These are phyloP conservation scores for Premnoplex brunnescens DNA, from an alignment of 2,797 vertebrate genomes.

Conservation along the genomic window DNA sequence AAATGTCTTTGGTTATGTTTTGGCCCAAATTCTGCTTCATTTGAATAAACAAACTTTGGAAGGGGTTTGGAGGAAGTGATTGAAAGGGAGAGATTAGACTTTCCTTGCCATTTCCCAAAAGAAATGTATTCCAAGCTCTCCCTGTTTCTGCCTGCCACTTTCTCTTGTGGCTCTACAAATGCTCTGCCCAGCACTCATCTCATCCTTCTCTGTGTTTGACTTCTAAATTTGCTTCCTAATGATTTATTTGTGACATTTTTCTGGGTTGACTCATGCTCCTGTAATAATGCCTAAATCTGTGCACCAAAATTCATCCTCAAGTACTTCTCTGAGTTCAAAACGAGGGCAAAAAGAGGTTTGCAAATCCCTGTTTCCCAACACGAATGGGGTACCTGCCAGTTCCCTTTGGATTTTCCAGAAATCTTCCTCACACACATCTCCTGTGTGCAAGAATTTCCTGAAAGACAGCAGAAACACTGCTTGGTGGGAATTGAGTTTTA, in stretches of 20 bases:
- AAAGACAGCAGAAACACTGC: not conserved
- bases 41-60: constrained; percentile 24
- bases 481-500: not conserved
- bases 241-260: constrained; percentile 14
- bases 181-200: not conserved
- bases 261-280: not conserved
- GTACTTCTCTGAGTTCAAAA: not conserved
- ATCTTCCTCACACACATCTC: not conserved
- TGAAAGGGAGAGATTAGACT: not conserved
- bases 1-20: constrained; percentile 9
- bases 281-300: not conserved
- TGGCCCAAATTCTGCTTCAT: constrained; percentile 17
- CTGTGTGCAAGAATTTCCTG: not conserved
- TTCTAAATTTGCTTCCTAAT: constrained; percentile 3
- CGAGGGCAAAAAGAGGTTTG: not conserved
- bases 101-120: not conserved
- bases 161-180: not conserved
- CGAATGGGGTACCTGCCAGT: not conserved
- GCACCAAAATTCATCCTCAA: not conserved
- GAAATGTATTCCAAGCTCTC: not conserved
- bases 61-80: not conserved
- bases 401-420: not conserved
- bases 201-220: not conserved
- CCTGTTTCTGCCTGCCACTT: not conserved
- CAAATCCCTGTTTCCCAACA: not conserved